A percentile compares a stretch with the other conserved stretches of the same genome.
These are phyloP conservation scores for Eupithecia vulgata DNA, from an alignment of 2,888 invertebrate species.

Conservation along the genomic window DNA sequence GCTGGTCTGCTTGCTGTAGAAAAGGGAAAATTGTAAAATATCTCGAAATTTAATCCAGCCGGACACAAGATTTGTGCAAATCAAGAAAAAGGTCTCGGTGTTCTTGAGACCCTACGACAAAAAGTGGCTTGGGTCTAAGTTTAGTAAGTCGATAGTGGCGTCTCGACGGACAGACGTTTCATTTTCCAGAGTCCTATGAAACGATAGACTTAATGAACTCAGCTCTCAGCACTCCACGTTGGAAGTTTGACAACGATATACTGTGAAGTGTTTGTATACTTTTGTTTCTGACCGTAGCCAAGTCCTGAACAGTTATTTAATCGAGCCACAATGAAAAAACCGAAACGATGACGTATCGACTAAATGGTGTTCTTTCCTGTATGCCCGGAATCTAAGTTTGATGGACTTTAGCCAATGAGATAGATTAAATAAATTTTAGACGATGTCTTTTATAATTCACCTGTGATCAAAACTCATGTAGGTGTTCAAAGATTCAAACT, in stretches of 20 bases:
- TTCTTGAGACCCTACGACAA: background rate
- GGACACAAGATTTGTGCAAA: background rate
- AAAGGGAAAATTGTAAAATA: slow-evolving; percentile 11
- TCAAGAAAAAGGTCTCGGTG: background rate
- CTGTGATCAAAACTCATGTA: slow-evolving; percentile 86
- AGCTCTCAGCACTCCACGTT: too few relatives aligned
- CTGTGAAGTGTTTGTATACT: background rate
- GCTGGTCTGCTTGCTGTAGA: slow-evolving; percentile 95
- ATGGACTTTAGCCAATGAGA: background rate
- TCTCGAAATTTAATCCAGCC: background rate
- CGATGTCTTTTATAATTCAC: slow-evolving; percentile 66
- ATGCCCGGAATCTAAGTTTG: background rate
- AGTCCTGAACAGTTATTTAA: background rate
- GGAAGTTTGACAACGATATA: background rate
- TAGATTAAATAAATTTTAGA: background rate
- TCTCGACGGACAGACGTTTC: background rate
- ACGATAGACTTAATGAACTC: background rate
- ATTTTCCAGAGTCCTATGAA: background rate
- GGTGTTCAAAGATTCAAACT: slow-evolving; percentile 85
- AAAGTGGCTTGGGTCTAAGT: background rate
- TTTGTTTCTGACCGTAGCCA: background rate
- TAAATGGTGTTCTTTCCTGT: background rate
- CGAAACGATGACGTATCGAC: background rate
- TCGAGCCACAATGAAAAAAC: background rate
- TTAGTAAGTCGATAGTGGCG: background rate